phyloP scores from a whole-genome alignment of 2,797 vertebrate species.

The Myoxocephalus aenaeus region DNA sequence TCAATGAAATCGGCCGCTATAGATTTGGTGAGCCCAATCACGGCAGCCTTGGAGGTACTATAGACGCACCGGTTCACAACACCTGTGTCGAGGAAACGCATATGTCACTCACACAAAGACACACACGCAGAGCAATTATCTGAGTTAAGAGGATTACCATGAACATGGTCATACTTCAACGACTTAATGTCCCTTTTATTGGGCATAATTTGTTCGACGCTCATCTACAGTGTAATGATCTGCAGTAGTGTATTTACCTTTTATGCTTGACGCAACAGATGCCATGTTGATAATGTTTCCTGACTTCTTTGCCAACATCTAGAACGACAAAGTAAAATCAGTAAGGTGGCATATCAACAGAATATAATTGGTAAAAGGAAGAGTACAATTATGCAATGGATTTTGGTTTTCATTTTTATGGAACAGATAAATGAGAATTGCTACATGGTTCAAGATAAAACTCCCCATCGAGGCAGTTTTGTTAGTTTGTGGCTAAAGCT shows the following conservation, averaged over 20 bases:
- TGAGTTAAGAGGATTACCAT: constrained; percentile 72
- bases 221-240: neutral
- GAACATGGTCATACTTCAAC: constrained; percentile 54
- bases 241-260: constrained; percentile 82
- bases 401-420: neutral
- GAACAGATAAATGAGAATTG: neutral
- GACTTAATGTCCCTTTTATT: constrained; percentile 33
- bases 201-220: constrained; percentile 7
- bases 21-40: constrained; percentile 96
- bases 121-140: constrained; percentile 48
- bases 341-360: neutral
- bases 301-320: constrained; percentile 94
- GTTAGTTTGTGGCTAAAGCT: constrained; percentile 61
- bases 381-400: neutral
- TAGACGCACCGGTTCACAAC: constrained; percentile 93
- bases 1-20: constrained; percentile 94
- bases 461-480: constrained; percentile 42
- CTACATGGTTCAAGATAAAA: constrained; percentile 12
- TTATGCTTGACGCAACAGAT: constrained; percentile 95
- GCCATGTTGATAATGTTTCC: constrained; percentile 98
- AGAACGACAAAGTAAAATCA: constrained; percentile 54
- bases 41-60: constrained; percentile 93
- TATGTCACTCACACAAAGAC: constrained; percentile 46
- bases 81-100: constrained; percentile 80
- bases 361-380: neutral